Conservation (phyloP, 2,113 vertebrate species). For the Pan troglodytes region DNA sequence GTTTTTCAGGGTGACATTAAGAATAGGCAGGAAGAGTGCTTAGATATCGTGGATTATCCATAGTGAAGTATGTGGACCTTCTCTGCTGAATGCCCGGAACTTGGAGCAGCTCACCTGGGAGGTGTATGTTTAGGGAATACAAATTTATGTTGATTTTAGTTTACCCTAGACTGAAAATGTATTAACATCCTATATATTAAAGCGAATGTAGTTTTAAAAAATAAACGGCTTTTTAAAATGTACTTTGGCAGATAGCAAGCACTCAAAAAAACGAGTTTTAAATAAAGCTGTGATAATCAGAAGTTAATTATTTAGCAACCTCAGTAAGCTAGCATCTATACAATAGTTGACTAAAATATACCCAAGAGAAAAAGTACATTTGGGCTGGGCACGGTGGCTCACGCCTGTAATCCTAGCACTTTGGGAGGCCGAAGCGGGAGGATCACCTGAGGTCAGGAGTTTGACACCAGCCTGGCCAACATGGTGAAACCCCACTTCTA, state of each 20-base stretch:
- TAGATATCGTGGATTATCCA: neutral
- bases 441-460: too few species aligned
- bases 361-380: neutral
- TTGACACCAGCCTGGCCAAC: too few species aligned
- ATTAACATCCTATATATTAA: neutral
- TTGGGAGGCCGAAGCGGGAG: too few species aligned
- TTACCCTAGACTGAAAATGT: constrained; percentile 16
- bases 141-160: constrained; percentile 49
- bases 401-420: too few species aligned
- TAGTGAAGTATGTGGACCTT: neutral
- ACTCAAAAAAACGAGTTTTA: constrained; percentile 40
- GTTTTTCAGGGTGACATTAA: constrained; percentile 25
- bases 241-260: neutral
- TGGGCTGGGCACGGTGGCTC: too few species aligned
- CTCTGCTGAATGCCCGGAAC: neutral
- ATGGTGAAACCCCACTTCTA: too few species aligned
- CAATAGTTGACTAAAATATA: constrained; percentile 42
- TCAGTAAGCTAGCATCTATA: neutral
- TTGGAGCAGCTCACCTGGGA: neutral
- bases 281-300: neutral
- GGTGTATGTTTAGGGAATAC: constrained; percentile 16
- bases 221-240: neutral
- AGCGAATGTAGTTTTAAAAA: neutral
- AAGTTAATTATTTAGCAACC: neutral
- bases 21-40: neutral